Evolutionary conservation across 2,797 vertebrate species (phyloP).

Genomic region (Cottoperca gobio): DNA sequence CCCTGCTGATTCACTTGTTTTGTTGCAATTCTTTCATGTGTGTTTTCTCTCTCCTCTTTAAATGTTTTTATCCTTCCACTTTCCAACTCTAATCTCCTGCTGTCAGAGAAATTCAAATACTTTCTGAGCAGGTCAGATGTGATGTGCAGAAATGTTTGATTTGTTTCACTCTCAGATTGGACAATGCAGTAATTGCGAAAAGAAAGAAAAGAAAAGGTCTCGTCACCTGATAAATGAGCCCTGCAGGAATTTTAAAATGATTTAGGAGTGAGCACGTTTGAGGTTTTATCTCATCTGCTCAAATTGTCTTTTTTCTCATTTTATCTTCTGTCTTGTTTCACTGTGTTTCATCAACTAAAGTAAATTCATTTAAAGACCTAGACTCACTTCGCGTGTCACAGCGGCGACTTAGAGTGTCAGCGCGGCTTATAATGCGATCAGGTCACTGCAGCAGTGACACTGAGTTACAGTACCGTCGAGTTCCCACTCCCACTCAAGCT

Average conservation of each 20-base stretch:
- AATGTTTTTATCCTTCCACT: constrained; percentile 32
- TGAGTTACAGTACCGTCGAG: constrained; percentile 19
- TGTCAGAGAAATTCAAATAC: constrained; percentile 68
- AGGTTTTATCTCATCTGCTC: constrained; percentile 44
- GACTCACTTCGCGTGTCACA: constrained; percentile 28
- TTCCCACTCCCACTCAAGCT: constrained; percentile 4
- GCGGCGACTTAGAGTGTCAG: constrained; percentile 12
- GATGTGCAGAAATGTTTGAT: constrained; percentile 38
- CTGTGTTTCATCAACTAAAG: constrained; percentile 60
- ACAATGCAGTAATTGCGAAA: constrained; percentile 27
- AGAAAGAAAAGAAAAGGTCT: constrained; percentile 40
- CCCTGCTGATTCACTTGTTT: constrained; percentile 73
- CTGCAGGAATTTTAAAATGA: constrained; percentile 50
- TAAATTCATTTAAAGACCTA: constrained; percentile 54
- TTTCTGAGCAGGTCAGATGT: constrained; percentile 50
- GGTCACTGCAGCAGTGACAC: too few relatives aligned
- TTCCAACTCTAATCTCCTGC: constrained; percentile 65
- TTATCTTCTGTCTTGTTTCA: constrained; percentile 50
- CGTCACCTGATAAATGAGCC: constrained; percentile 22
- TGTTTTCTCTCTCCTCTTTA: constrained; percentile 46
- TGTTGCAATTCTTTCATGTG: constrained; percentile 68
- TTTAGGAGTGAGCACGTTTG: constrained; percentile 33
- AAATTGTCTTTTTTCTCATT: constrained; percentile 3
- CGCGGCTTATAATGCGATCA: constrained; percentile 36
- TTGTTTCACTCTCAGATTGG: constrained; percentile 38